A percentile compares a stretch with the other conserved stretches of the same genome.
phyloP scores from a whole-genome alignment of 2,113 vertebrate species.

The Sigmodon hispidus region DNA sequence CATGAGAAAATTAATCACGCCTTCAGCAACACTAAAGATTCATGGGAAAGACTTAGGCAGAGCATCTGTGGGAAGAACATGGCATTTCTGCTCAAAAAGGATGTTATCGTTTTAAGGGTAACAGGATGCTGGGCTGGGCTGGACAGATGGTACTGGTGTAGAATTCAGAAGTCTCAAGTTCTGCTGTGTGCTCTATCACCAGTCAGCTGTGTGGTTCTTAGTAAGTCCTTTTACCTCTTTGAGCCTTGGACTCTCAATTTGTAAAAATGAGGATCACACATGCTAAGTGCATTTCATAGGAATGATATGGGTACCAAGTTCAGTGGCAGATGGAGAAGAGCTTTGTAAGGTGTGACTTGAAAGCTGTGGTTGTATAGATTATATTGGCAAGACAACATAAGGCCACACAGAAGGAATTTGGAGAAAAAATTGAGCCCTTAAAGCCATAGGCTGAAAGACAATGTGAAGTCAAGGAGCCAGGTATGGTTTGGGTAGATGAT shows the following conservation, averaged over 20 bases:
- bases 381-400: not conserved
- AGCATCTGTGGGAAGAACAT: not conserved
- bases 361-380: not conserved
- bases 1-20: not conserved
- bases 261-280: not conserved
- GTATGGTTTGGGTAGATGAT: not conserved
- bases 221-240: not conserved
- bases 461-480: not conserved
- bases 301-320: not conserved
- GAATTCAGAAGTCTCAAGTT: not conserved
- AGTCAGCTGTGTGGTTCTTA: not conserved
- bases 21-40: not conserved
- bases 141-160: not conserved
- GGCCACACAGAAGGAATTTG: not conserved
- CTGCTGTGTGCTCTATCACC: not conserved
- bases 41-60: not conserved
- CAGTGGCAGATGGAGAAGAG: not conserved
- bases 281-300: too few relatives aligned
- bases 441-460: not conserved
- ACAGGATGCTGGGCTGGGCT: fast-evolving
- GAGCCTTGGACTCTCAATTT: not conserved
- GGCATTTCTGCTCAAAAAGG: not conserved
- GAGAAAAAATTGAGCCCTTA: not conserved
- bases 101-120: not conserved
- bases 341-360: not conserved